Evolutionary conservation across 2,113 vertebrate genomes (phyloP).

Genomic region (Paratilapia polleni): DNA sequence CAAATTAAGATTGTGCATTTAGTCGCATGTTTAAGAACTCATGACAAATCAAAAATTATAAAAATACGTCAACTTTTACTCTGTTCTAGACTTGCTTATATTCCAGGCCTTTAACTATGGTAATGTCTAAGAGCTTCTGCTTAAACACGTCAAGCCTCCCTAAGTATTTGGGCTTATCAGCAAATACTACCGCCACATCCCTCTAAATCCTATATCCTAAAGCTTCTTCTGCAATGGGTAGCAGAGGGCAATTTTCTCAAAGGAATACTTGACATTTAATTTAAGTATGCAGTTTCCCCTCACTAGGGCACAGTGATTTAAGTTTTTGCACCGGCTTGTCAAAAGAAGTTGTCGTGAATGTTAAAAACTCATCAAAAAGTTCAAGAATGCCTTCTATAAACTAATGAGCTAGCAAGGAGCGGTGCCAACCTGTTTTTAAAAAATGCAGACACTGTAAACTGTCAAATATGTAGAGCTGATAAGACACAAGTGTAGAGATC

Average conservation of each 20-base stretch:
- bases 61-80: not conserved
- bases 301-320: slow-evolving; percentile 5
- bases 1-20: not conserved
- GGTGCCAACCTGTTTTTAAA: not conserved
- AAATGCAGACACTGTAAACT: slow-evolving; percentile 8
- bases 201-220: slow-evolving; percentile 1
- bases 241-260: slow-evolving; percentile 19
- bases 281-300: slow-evolving; percentile 32
- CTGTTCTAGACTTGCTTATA: not conserved
- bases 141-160: not conserved
- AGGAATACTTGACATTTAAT: slow-evolving; percentile 53
- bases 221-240: not conserved
- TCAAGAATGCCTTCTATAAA: not conserved
- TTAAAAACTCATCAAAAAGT: slow-evolving; percentile 11
- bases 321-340: slow-evolving; percentile 5
- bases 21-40: not conserved
- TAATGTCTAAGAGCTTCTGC: not conserved
- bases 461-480: slow-evolving; percentile 5
- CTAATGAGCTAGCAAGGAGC: slow-evolving; percentile 8
- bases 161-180: slow-evolving; percentile 13
- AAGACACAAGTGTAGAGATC: slow-evolving; percentile 9
- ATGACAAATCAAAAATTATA: not conserved
- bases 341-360: slow-evolving; percentile 12
- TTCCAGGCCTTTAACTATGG: not conserved
- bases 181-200: not conserved